Base-by-base conservation (phyloP, 2,888 invertebrate species). In the Hirtodrosophila histrioides region DNA sequence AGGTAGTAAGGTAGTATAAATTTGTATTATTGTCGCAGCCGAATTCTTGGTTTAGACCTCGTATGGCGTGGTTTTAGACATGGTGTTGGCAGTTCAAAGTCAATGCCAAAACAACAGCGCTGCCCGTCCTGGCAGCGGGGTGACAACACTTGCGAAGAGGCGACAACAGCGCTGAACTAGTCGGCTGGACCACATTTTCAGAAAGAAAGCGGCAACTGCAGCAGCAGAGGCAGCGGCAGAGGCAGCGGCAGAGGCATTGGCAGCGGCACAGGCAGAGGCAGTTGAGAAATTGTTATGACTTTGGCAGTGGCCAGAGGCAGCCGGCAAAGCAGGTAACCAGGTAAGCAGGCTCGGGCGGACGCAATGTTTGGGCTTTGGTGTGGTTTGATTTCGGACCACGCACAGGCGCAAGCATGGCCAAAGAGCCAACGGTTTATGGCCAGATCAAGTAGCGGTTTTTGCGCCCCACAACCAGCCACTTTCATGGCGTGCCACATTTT, bases 181-280 rank as follows among this genome's bases (percentile, higher is more conserved):
- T 62, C 72, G 76, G 72, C 83, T 87, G 80, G 76, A 86, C 89
- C 86, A 87, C 88, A 88, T 88, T 88, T 89, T 88, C 88, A 75
- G 37, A 89, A 76, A 88, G 88, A 88, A 88, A 88, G 88, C 86
- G 64, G 81, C 62, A 43, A 27, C 60, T 0, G 27, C 27, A 27
- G 27, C 27, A 27, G 27, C 27, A 27, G 27, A 27, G 27, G 27
- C 27, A 5, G 27, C 5, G 3, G 27, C 27, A 27, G 27, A 27
- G 27, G 6, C 27, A 5, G 27, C 6, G 27, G 27, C 27, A 27
- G 37, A 49, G 40, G 60, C 68, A 48, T 23, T 48, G 73, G 40
- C 66, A 37, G 36, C 6, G 27, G 27, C 27, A 27, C 3, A 4
- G 27, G 27, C 27, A 27, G 27, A 5, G 27, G 63, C 12, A 58